Conservation (phyloP, 2,888 invertebrate species). For the Plebejus anna region DNA sequence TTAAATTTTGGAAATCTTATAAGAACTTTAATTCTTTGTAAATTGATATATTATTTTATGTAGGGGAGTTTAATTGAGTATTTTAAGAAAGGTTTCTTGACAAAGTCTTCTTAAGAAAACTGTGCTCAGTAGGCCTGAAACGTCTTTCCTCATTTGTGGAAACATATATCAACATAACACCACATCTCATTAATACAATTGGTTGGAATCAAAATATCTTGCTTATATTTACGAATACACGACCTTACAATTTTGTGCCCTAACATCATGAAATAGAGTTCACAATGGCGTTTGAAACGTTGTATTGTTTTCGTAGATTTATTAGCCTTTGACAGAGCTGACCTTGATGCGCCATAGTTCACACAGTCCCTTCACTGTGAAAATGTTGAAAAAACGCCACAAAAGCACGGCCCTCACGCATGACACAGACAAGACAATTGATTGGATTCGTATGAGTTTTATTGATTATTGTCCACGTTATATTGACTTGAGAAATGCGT, state of each 20-base stretch:
- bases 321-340: constrained; percentile 67
- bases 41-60: not conserved
- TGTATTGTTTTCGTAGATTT: constrained; percentile 36
- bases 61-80: not conserved
- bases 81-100: not conserved
- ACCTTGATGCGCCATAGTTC: constrained; percentile 72
- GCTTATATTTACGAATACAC: constrained; percentile 25
- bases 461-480: constrained; percentile 71
- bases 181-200: constrained; percentile 21
- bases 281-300: constrained; percentile 31
- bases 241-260: constrained; percentile 35
- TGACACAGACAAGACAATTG: constrained; percentile 70
- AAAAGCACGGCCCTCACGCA: constrained; percentile 67
- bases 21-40: not conserved
- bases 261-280: constrained; percentile 34
- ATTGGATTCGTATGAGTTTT: constrained; percentile 70
- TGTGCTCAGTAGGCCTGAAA: not conserved
- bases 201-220: constrained; percentile 29
- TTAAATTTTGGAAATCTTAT: too few species aligned
- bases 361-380: constrained; percentile 76
- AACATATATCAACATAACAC: constrained; percentile 18
- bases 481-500: constrained; percentile 65
- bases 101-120: not conserved
- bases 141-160: not conserved
- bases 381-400: constrained; percentile 74